phyloP scores from a whole-genome alignment of 2,888 invertebrate species.

The Venusia cambrica region DNA sequence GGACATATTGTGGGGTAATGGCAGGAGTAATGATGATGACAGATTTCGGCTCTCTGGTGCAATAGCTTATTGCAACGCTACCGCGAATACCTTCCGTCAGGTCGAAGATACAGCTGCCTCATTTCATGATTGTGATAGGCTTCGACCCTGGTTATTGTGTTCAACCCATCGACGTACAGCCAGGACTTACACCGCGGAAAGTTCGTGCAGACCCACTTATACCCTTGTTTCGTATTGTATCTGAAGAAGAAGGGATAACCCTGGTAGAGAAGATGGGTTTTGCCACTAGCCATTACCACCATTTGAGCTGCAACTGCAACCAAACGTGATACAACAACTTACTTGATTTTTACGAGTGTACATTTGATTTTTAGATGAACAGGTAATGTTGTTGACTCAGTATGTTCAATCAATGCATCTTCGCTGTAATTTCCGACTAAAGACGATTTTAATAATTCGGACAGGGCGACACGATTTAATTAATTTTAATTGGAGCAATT shows the following conservation, averaged over 20 bases:
- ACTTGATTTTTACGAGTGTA: too few relatives aligned
- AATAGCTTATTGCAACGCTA: conserved; percentile 23
- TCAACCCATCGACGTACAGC: conserved; percentile 39
- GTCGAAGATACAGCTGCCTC: conserved; percentile 13
- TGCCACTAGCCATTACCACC: conserved; percentile 48
- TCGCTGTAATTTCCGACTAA: too few relatives aligned
- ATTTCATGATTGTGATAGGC: conserved; percentile 20
- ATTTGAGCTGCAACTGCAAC: conserved; percentile 35
- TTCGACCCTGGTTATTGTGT: conserved; percentile 16
- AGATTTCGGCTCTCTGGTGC: too few relatives aligned
- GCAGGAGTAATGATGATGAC: too few relatives aligned
- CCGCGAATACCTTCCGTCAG: conserved; percentile 25
- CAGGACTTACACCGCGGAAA: conserved; percentile 54
- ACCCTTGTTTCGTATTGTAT: conserved; percentile 40
- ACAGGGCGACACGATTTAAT: too few relatives aligned
- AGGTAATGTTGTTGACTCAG: too few relatives aligned
- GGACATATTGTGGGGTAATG: too few relatives aligned
- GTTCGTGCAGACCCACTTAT: conserved; percentile 55
- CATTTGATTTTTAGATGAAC: too few relatives aligned
- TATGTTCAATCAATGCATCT: too few relatives aligned
- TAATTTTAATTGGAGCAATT: too few relatives aligned
- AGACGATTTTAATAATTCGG: too few relatives aligned
- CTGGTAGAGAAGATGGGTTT: conserved; percentile 37
- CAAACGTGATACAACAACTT: too few relatives aligned
- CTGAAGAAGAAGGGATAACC: conserved; percentile 55